Evolutionary conservation across 2,888 invertebrate species (phyloP).

Genomic region (Apoderus coryli): DNA sequence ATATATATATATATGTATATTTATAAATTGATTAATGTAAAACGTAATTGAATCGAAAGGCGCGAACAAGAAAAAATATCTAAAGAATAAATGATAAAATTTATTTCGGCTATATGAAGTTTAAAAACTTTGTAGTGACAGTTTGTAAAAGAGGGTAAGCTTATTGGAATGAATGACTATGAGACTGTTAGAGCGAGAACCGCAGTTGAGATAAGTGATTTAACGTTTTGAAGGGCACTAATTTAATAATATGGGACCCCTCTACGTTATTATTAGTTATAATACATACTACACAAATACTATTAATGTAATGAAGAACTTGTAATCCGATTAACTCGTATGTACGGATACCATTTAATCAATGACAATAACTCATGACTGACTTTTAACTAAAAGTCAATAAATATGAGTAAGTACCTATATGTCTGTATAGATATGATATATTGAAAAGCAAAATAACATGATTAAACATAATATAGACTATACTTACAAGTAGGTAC

Average conservation of each 20-base stretch:
- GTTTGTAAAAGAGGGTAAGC: constrained; percentile 27
- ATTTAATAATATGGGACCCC: constrained; percentile 28
- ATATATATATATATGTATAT: no score
- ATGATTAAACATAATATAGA: no score
- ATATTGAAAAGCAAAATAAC: no score
- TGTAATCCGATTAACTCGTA: constrained; percentile 25
- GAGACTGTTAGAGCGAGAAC: constrained; percentile 24
- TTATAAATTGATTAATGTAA: constrained; percentile 34
- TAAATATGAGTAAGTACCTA: no score
- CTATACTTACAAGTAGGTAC: no score
- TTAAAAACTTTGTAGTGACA: constrained; percentile 30
- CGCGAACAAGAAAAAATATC: constrained; percentile 30
- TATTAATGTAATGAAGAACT: constrained; percentile 28
- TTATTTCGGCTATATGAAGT: constrained; percentile 30
- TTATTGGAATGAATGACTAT: constrained; percentile 28
- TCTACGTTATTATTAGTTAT: constrained; percentile 27
- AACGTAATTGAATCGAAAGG: constrained; percentile 33
- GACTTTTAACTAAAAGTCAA: no score
- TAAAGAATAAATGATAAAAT: constrained; percentile 29
- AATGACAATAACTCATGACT: no score
- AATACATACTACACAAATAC: constrained; percentile 27
- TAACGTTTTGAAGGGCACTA: constrained; percentile 28
- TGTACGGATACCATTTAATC: constrained; percentile 20
- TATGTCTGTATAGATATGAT: no score
- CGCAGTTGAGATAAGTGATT: constrained; percentile 27